These are phyloP conservation scores for Limnodromus scolopaceus DNA, from an alignment of 2,797 vertebrate genomes.

Conservation along the genomic window DNA sequence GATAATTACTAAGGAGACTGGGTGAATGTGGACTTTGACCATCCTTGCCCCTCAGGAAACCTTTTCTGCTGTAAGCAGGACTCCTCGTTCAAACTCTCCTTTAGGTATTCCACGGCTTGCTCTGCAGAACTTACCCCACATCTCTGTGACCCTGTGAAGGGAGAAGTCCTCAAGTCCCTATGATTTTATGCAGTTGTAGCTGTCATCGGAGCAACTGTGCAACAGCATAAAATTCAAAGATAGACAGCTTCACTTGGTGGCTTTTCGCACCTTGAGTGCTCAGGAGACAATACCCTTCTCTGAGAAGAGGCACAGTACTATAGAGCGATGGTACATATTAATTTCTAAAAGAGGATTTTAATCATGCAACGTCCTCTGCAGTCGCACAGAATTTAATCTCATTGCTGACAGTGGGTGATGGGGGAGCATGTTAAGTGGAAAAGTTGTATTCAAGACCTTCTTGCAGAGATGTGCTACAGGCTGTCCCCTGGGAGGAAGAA, in stretches of 20 bases:
- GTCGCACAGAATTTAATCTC: constrained; percentile 70
- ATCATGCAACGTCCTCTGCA: constrained; percentile 71
- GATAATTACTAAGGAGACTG: background rate
- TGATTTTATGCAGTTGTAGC: constrained; percentile 11
- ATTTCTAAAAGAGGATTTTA: constrained; percentile 76
- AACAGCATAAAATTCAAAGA: constrained; percentile 63
- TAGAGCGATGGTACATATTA: constrained; percentile 50
- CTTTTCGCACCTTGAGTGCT: constrained; percentile 68
- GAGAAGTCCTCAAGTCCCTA: background rate
- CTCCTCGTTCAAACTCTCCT: background rate
- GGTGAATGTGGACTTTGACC: background rate
- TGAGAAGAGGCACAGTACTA: constrained; percentile 17
- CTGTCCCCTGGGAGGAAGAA: background rate
- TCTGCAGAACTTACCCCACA: background rate
- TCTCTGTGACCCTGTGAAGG: background rate
- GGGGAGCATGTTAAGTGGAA: constrained; percentile 70
- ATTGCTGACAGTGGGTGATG: constrained; percentile 68
- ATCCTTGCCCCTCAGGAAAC: background rate
- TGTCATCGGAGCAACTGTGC: background rate
- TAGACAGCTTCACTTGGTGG: constrained; percentile 41
- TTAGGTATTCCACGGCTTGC: background rate
- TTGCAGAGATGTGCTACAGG: constrained; percentile 39
- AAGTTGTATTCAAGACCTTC: constrained; percentile 68
- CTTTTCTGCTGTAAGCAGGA: background rate
- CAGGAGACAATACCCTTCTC: constrained; percentile 66